A percentile compares a stretch with the other conserved stretches of the same genome.
These are phyloP conservation scores for Oncopodura yosiiana DNA, from an alignment of 1,140 invertebrate species.

Conservation along the genomic window DNA sequence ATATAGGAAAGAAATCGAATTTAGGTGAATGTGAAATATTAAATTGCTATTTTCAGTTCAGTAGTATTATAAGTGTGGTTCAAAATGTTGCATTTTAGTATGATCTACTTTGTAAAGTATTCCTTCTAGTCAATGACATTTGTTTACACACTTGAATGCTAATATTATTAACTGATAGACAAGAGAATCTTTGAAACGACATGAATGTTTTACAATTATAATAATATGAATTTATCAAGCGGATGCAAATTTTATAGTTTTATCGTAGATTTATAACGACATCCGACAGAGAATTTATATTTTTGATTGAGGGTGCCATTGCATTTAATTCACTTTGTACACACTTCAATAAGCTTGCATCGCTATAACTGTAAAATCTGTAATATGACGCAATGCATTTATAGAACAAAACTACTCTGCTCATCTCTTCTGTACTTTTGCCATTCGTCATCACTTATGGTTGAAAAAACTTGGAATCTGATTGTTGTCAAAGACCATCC, in stretches of 20 bases:
- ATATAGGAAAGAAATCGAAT: background rate
- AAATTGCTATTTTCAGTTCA: background rate
- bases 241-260: background rate
- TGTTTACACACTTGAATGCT: background rate
- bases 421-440: background rate
- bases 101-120: slow-evolving; percentile 10
- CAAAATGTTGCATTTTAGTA: slow-evolving; percentile 1
- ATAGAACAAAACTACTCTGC: background rate
- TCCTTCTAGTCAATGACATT: slow-evolving; percentile 2
- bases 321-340: slow-evolving; percentile 11
- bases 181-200: background rate
- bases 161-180: slow-evolving; percentile 6
- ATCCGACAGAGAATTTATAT: slow-evolving; percentile 1
- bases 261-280: background rate
- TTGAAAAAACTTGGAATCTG: slow-evolving; percentile 15
- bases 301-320: slow-evolving; percentile 14
- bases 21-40: background rate
- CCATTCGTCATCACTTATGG: slow-evolving; percentile 7
- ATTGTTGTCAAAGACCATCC: too few species aligned
- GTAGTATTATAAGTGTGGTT: slow-evolving; percentile 2
- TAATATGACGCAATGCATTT: too few species aligned
- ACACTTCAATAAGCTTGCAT: slow-evolving; percentile 3
- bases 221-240: background rate
- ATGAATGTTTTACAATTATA: background rate
- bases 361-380: too few species aligned